A percentile compares a stretch with the other conserved stretches of the same genome.
Conservation (phyloP, 2,888 invertebrate species). For the Lobophora halterata region DNA sequence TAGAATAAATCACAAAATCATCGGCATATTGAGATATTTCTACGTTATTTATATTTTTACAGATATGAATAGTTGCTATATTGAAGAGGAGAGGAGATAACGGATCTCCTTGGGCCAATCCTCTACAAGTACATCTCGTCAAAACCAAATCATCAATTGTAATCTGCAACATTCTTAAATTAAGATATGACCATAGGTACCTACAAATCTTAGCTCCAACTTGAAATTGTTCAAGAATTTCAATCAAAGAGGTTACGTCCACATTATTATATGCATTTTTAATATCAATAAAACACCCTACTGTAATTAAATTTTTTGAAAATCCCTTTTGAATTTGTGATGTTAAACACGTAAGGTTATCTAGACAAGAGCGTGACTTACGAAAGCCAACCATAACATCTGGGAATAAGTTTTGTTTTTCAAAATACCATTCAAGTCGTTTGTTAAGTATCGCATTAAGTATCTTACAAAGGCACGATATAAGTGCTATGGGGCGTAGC, state of each 20-base stretch:
- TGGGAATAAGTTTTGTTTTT: background rate
- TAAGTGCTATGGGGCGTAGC: background rate
- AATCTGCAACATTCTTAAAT: conserved; percentile 22
- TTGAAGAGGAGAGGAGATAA: conserved; percentile 40
- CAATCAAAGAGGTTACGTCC: conserved; percentile 16
- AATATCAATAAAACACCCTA: conserved; percentile 35
- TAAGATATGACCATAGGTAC: conserved; percentile 30
- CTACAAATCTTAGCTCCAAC: conserved; percentile 27
- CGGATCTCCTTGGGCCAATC: conserved; percentile 38
- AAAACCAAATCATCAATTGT: background rate
- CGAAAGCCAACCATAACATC: background rate
- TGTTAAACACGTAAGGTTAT: background rate
- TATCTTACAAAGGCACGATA: conserved; percentile 6
- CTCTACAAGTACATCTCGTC: conserved; percentile 21
- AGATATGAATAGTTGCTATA: conserved; percentile 27
- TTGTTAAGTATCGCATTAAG: background rate
- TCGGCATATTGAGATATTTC: conserved; percentile 34
- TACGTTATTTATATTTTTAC: conserved; percentile 15
- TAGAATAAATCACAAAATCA: conserved; percentile 6
- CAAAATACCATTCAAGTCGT: conserved; percentile 3
- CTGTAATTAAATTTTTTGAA: conserved; percentile 16
- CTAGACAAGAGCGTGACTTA: background rate
- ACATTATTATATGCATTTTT: conserved; percentile 38
- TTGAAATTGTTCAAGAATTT: conserved; percentile 20
- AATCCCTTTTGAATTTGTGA: conserved; percentile 21